Conservation (phyloP, 2,113 vertebrate species). For the Halichoerus grypus region DNA sequence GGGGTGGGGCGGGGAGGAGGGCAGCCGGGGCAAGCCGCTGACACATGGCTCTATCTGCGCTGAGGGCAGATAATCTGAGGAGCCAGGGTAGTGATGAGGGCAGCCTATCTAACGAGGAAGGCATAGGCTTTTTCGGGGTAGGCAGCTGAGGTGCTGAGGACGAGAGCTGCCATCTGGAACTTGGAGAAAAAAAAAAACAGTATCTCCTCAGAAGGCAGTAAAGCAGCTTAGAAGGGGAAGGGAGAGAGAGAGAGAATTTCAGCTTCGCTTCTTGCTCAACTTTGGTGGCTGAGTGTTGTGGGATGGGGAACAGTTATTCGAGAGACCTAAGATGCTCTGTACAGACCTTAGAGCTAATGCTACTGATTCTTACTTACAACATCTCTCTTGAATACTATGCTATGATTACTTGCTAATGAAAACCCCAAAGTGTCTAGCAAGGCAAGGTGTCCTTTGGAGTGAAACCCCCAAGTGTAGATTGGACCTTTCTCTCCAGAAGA, state of each 20-base stretch:
- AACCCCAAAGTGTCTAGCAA: neutral
- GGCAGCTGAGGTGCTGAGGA: neutral
- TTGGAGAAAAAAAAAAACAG: neutral
- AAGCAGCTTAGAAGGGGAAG: neutral
- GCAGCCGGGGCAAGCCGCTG: neutral
- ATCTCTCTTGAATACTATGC: neutral
- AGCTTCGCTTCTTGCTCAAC: neutral
- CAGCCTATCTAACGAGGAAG: slow-evolving; percentile 1
- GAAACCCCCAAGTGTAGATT: neutral
- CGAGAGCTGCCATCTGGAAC: neutral
- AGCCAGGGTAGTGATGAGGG: neutral
- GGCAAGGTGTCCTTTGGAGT: neutral
- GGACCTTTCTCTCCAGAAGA: neutral
- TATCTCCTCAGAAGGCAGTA: neutral
- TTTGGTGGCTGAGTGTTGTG: neutral
- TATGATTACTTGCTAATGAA: neutral
- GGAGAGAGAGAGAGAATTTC: neutral
- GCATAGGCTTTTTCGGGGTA: neutral
- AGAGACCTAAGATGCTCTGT: neutral
- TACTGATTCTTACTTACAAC: neutral
- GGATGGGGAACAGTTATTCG: neutral
- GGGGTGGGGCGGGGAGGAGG: too few species aligned
- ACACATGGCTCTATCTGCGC: neutral
- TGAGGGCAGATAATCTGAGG: neutral
- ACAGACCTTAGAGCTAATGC: neutral